Evolutionary conservation across 2,888 invertebrate genomes (phyloP), one percentile per base, ranked within the genome.

Genomic region (Drosophila cognata): DNA sequence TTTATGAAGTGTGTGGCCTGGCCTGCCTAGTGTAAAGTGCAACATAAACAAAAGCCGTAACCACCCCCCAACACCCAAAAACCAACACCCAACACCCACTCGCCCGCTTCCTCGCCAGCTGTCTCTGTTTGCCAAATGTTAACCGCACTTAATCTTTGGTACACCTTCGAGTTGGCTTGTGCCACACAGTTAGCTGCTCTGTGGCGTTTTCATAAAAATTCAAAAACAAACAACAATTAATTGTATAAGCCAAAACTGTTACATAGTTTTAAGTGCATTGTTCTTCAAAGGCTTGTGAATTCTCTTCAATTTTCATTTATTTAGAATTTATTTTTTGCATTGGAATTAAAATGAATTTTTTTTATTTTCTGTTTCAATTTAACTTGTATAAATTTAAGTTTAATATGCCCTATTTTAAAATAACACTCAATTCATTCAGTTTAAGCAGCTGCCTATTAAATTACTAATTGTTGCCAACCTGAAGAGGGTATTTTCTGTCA

Each of bases 11-110:
- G 71, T 69, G 62, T 43, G 69, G 70, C 48, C 5, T 43, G 69
- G 70, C 48, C 5, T 60, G 65, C 56, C 60, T 50, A 61, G 46
- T 71, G 60, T 68, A 87, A 77, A 85, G 89, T 85, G 89, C 89
- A 85, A 80, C 89, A 84, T 84, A 85, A 85, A 89, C 88, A 79
- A 85, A 79, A 71, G 77, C 55, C 71, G 4, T 59, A 58, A 53
- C 61, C 21, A 36, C 41, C 58, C 31, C 52, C 25, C 25, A 38
- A 11, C 36, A 11, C 50, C 13, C 48, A 21, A 16, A 21, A 21
- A 21, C 21, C 21, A 33, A 11, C 36, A 11, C 50, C 13, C 48
- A 21, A 16, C 4, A 35, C 11, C 41, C n/a, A 16, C 36, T 36
- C 10, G 10, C n/a, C 11, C 16, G 21, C 6, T 7, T 25, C 31